These are phyloP conservation scores for Ctena decussata DNA, from an alignment of 2,888 invertebrate species.

Conservation along the genomic window DNA sequence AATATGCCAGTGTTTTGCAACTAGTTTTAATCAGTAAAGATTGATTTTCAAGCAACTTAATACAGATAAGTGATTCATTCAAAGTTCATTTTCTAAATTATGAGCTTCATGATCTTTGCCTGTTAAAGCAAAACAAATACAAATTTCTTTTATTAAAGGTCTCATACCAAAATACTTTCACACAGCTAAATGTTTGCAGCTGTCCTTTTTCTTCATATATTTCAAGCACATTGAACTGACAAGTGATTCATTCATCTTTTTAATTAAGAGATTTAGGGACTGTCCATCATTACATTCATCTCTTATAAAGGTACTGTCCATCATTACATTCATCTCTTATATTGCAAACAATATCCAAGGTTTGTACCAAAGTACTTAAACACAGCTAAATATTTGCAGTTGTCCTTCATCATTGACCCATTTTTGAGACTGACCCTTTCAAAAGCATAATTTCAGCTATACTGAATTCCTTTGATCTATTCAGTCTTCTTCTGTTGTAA, in stretches of 20 bases:
- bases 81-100: background rate
- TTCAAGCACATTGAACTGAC: background rate
- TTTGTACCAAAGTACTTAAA: background rate
- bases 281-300: too few species aligned
- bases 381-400: background rate
- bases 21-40: background rate
- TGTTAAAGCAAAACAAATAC: background rate
- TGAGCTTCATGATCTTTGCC: background rate
- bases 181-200: background rate
- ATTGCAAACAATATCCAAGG: background rate
- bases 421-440: background rate
- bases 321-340: background rate
- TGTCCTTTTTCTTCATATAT: background rate
- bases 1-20: background rate
- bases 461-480: background rate
- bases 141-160: background rate
- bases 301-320: background rate
- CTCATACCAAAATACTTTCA: background rate
- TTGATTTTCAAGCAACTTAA: background rate
- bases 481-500: background rate
- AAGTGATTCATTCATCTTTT: too few species aligned
- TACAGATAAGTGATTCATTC: background rate
- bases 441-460: background rate
- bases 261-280: too few species aligned
- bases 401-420: background rate